These are phyloP conservation scores for Sebastes hopkinsi DNA, from an alignment of 2,797 vertebrate species.

Conservation along the genomic window DNA sequence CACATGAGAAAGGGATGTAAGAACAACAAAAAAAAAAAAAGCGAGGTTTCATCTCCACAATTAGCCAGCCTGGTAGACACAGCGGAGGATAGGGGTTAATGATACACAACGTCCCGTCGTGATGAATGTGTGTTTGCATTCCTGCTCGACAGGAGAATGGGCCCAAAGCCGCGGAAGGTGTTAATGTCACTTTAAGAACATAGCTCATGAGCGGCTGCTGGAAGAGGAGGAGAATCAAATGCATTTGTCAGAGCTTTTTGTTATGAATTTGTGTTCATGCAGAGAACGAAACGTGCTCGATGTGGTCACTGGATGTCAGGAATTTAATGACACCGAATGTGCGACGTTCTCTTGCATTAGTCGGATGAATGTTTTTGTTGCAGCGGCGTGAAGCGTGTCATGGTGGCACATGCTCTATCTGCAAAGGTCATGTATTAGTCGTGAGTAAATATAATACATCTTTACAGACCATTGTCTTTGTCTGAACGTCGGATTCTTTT, in stretches of 20 bases:
- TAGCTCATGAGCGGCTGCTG: constrained; percentile 42
- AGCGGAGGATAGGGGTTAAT: constrained; percentile 69
- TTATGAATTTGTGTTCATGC: constrained; percentile 25
- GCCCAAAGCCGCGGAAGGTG: constrained; percentile 73
- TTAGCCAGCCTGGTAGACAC: constrained; percentile 38
- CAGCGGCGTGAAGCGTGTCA: constrained; percentile 4
- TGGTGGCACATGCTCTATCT: neutral
- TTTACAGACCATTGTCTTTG: neutral
- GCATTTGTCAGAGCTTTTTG: constrained; percentile 35
- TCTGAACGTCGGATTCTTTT: constrained; percentile 29
- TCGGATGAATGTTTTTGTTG: constrained; percentile 22
- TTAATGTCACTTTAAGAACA: constrained; percentile 62
- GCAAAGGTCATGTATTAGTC: neutral
- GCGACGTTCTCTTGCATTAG: neutral
- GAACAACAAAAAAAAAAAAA: constrained; percentile 37
- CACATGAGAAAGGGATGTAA: constrained; percentile 69
- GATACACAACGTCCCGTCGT: constrained; percentile 61
- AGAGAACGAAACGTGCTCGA: constrained; percentile 15
- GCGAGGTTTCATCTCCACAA: constrained; percentile 52
- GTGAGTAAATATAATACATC: neutral
- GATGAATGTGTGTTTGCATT: constrained; percentile 85
- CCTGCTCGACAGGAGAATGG: constrained; percentile 71
- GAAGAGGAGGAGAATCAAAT: constrained; percentile 17
- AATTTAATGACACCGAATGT: constrained; percentile 16
- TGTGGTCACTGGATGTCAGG: constrained; percentile 13